A percentile compares a stretch with the other conserved stretches of the same genome.
These are phyloP conservation scores for Clavelina lepadiformis DNA, from an alignment of 23 tunicate genomes.

Conservation along the genomic window DNA sequence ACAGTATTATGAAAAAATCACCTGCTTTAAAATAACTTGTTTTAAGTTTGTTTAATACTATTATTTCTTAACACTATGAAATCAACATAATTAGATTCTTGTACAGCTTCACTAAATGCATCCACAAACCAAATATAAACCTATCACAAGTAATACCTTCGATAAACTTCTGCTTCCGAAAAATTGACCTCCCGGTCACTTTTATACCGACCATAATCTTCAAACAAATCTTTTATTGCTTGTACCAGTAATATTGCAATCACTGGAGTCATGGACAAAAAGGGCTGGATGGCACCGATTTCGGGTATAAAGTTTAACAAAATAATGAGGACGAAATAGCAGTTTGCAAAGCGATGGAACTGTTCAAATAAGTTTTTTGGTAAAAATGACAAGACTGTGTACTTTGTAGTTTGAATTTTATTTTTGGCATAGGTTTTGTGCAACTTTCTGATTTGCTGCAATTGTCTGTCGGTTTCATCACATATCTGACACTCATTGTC, in stretches of 20 bases:
- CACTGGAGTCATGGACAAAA: slow-evolving; percentile 83
- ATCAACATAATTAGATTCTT: too few species aligned
- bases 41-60: too few species aligned
- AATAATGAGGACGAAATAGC: slow-evolving; percentile 89
- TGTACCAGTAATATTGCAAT: slow-evolving; percentile 69
- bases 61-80: too few species aligned
- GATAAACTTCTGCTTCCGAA: slow-evolving; percentile 34
- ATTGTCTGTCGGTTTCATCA: slow-evolving; percentile 37
- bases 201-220: slow-evolving; percentile 91
- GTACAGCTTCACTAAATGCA: too few species aligned
- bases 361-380: slow-evolving; percentile 95
- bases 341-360: slow-evolving; percentile 98
- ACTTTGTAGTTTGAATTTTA: slow-evolving; percentile 81
- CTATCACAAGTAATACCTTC: slow-evolving; percentile 45
- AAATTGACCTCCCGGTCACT: slow-evolving; percentile 63
- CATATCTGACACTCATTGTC: background rate
- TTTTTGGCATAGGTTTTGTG: slow-evolving; percentile 58
- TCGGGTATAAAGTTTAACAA: slow-evolving; percentile 89
- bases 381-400: slow-evolving; percentile 84
- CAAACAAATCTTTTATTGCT: slow-evolving; percentile 86
- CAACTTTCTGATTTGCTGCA: slow-evolving; percentile 40
- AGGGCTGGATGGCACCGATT: slow-evolving; percentile 84
- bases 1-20: too few species aligned
- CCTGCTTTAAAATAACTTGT: too few species aligned
- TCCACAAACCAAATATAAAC: background rate